phyloP scores from a whole-genome alignment of 2,797 vertebrate species.

The Okamejei kenojei region DNA sequence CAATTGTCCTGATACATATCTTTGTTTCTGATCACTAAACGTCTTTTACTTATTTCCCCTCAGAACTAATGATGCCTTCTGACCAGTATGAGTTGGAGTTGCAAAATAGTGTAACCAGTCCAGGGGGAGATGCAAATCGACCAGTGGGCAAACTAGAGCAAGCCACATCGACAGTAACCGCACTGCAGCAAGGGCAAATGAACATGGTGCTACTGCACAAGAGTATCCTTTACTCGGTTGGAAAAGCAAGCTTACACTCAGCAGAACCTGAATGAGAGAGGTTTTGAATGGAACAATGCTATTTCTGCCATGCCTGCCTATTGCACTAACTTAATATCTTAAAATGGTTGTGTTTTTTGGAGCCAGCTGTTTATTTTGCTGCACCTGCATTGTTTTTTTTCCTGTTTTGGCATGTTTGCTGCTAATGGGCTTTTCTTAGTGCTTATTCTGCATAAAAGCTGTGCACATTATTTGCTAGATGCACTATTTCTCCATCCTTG shows the following conservation, averaged over 20 bases:
- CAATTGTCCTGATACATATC: not conserved
- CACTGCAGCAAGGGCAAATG: conserved; percentile 58
- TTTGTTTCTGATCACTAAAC: not conserved
- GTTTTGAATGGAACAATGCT: not conserved
- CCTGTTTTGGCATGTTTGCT: not conserved
- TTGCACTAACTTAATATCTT: not conserved
- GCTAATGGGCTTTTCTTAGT: not conserved
- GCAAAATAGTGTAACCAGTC: conserved; percentile 61
- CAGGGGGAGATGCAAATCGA: conserved; percentile 52
- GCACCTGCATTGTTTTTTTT: not conserved
- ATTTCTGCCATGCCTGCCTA: not conserved
- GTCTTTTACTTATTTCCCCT: not conserved
- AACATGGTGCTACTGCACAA: conserved; percentile 60
- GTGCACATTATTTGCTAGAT: not conserved
- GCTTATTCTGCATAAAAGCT: not conserved
- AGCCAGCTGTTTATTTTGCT: not conserved
- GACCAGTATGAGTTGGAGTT: conserved; percentile 90
- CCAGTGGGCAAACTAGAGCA: conserved; percentile 70
- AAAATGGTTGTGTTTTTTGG: not conserved
- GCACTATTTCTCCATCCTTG: not conserved
- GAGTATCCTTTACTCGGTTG: conserved; percentile 57
- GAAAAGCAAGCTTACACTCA: not conserved
- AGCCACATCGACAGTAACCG: conserved; percentile 54
- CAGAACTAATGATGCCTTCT: conserved; percentile 86
- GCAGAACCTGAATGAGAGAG: not conserved